Evolutionary conservation across 1,140 invertebrate genomes (phyloP).

Genomic region (Wasmannia auropunctata): DNA sequence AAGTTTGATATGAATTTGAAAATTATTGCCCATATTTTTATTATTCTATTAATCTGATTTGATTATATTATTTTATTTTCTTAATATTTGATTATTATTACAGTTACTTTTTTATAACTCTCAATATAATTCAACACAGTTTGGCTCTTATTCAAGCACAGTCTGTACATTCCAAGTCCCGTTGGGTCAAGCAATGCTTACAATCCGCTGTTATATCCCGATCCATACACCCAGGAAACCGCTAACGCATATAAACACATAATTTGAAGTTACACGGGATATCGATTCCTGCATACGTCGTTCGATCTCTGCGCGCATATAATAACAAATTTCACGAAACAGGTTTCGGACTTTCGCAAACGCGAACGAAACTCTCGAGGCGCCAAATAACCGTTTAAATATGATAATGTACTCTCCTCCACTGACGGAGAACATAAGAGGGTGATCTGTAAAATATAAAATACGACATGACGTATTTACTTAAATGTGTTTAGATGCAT

Average conservation of each 20-base stretch:
- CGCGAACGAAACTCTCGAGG: background rate
- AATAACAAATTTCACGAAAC: conserved; percentile 42
- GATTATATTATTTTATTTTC: background rate
- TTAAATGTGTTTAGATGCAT: conserved; percentile 5
- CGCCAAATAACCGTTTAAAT: conserved; percentile 28
- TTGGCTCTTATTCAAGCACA: background rate
- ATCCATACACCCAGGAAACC: background rate
- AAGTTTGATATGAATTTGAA: background rate
- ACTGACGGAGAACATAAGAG: background rate
- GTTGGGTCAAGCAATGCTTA: background rate
- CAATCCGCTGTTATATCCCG: background rate
- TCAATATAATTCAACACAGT: background rate
- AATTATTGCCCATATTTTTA: background rate
- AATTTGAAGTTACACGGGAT: conserved; percentile 17
- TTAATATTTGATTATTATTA: background rate
- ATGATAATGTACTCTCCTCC: conserved; percentile 14
- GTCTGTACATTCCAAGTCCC: background rate
- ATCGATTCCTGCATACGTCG: conserved; percentile 10
- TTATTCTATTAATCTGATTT: background rate
- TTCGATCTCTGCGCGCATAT: background rate
- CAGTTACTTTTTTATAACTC: background rate
- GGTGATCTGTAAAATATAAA: conserved; percentile 36
- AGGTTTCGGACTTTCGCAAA: conserved; percentile 10
- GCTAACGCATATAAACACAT: conserved; percentile 20
- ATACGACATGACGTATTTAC: conserved; percentile 36